Conservation (phyloP, 2,113 vertebrate genomes). For the Tapirus terrestris region DNA sequence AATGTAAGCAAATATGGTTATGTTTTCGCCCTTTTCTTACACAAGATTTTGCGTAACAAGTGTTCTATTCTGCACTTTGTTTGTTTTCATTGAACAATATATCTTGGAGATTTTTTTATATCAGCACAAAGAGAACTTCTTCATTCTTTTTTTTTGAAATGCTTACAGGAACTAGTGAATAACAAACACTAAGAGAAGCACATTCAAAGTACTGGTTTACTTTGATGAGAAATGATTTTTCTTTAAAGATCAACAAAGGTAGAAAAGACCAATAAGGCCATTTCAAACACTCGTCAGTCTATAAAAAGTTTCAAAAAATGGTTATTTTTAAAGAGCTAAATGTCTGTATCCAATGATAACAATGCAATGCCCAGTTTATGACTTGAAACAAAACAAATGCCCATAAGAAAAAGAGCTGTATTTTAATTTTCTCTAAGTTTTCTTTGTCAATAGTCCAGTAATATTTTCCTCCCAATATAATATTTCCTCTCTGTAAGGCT, state of each 20-base stretch:
- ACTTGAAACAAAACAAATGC: slow-evolving; percentile 69
- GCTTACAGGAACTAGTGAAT: slow-evolving; percentile 71
- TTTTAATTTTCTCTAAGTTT: slow-evolving; percentile 74
- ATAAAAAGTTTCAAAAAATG: slow-evolving; percentile 73
- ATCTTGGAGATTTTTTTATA: neutral
- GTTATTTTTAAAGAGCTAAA: slow-evolving; percentile 70
- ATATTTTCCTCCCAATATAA: slow-evolving; percentile 72
- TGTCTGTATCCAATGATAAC: slow-evolving; percentile 80
- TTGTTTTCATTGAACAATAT: neutral
- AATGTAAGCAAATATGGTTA: neutral
- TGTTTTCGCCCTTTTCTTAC: neutral
- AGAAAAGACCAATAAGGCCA: slow-evolving; percentile 70
- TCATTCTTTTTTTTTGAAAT: neutral
- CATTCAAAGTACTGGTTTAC: slow-evolving; percentile 78
- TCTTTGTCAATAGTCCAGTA: slow-evolving; percentile 73
- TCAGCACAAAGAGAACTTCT: neutral
- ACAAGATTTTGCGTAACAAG: neutral
- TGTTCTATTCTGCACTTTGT: neutral
- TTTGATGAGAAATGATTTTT: slow-evolving; percentile 75
- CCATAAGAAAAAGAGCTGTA: slow-evolving; percentile 15
- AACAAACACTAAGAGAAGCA: slow-evolving; percentile 70
- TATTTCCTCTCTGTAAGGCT: slow-evolving; percentile 68
- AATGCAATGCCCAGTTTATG: slow-evolving; percentile 54
- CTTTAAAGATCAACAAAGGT: slow-evolving; percentile 82
- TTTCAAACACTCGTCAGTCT: slow-evolving; percentile 77